phyloP scores from a whole-genome alignment of 2,888 invertebrate genomes.

The Cinara cedri region DNA sequence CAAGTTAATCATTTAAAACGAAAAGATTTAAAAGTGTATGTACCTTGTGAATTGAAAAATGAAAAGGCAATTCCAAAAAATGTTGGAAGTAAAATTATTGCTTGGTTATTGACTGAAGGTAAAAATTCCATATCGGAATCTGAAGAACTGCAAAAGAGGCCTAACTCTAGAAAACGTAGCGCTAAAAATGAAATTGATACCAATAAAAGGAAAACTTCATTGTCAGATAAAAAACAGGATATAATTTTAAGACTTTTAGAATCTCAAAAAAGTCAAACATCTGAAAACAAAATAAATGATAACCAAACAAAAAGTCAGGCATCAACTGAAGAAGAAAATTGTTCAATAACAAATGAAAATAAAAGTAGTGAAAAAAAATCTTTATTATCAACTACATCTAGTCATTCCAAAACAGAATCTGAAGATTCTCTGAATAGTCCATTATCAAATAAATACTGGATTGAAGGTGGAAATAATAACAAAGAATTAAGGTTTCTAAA shows the following conservation, averaged over 20 bases:
- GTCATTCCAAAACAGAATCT: not conserved
- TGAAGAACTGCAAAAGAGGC: slow-evolving; percentile 22
- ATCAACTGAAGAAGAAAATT: slow-evolving; percentile 4
- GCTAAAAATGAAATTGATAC: slow-evolving; percentile 3
- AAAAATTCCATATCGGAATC: slow-evolving; percentile 38
- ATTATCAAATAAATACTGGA: slow-evolving; percentile 26
- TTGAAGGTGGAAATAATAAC: slow-evolving; percentile 31
- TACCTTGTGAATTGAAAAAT: slow-evolving; percentile 65
- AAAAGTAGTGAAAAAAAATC: slow-evolving; percentile 29
- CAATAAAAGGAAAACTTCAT: slow-evolving; percentile 18
- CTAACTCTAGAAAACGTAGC: slow-evolving; percentile 9
- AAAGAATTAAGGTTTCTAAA: slow-evolving; percentile 49
- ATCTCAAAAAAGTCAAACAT: slow-evolving; percentile 6
- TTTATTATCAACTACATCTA: not conserved
- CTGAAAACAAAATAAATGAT: not conserved
- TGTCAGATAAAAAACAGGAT: not conserved
- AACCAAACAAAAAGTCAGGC: not conserved
- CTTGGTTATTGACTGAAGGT: slow-evolving; percentile 45
- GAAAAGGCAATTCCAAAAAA: slow-evolving; percentile 48
- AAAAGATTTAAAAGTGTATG: slow-evolving; percentile 76
- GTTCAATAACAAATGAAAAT: slow-evolving; percentile 2
- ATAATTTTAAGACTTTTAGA: slow-evolving; percentile 14
- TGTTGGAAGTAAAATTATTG: slow-evolving; percentile 55
- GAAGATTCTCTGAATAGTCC: slow-evolving; percentile 13
- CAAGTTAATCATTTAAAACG: slow-evolving; percentile 88